phyloP scores from a whole-genome alignment of 2,888 invertebrate species.

The Limnephilus marmoratus region DNA sequence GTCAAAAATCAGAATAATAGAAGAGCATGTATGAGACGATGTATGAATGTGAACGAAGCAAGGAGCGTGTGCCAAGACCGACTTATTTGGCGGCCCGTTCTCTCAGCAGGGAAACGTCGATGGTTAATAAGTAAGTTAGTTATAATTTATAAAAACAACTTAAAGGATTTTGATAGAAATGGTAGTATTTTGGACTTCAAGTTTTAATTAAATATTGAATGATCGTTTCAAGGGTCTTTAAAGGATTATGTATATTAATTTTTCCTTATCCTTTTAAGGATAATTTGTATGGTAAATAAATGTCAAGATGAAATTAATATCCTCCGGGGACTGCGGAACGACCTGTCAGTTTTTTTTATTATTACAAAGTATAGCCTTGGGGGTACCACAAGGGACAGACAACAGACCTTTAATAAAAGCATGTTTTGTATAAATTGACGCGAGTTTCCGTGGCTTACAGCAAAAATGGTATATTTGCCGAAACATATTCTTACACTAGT shows the following conservation, averaged over 20 bases:
- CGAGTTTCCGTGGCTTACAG: background rate
- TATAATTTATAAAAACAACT: background rate
- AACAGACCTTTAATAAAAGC: background rate
- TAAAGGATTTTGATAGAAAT: background rate
- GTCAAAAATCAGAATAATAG: too few relatives aligned
- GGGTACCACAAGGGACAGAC: background rate
- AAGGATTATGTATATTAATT: background rate
- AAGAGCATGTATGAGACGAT: too few relatives aligned
- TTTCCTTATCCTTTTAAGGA: background rate
- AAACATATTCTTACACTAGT: background rate
- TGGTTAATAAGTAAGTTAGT: too few relatives aligned
- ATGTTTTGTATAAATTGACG: background rate
- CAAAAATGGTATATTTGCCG: background rate
- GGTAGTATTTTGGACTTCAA: background rate
- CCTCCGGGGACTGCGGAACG: background rate
- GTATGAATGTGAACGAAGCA: too few relatives aligned
- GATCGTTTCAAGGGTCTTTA: background rate
- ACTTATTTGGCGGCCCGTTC: too few relatives aligned
- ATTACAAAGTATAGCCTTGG: background rate
- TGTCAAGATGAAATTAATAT: background rate
- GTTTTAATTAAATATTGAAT: background rate
- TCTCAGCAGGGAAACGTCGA: too few relatives aligned
- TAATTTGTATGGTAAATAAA: background rate
- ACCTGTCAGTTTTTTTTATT: background rate
- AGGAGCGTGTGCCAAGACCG: too few relatives aligned